Evolutionary conservation across 2,888 invertebrate genomes (phyloP), one percentile per base, ranked within the genome.

Genomic region (Drosophila buzzatii): DNA sequence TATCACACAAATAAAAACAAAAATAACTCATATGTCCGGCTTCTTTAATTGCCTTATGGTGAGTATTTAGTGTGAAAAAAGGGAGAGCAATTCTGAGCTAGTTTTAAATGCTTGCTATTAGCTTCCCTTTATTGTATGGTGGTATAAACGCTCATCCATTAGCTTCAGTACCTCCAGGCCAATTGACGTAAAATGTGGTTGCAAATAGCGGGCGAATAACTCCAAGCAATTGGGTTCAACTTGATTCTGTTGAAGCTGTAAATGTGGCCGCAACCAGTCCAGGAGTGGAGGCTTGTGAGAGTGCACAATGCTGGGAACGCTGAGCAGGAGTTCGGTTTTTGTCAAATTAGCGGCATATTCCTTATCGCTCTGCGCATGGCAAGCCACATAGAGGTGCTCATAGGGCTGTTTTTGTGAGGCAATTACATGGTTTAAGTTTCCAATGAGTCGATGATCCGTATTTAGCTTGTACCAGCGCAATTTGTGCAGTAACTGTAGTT

Each of bases 211-310:
- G 0, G 99, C 98, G 94, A 99, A 99, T 61, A 99, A 92, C 93
- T 99, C 99, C 79, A 99, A 93, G 82, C 96, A 96, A 73, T 94
- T 94, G 12, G 92, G 89, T 6, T 79, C 55, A 7, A n/a, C 20
- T 33, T 81, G 87, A 14, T 33, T 23, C 0, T 4, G 8, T 1
- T 14, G 27, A 9, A 63, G 59, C 10, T 5, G 96, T 94, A 96
- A 77, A 7, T 81, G 27, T 14, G 79, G 70, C 3, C 73, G 73
- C 16, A 91, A 74, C 91, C 94, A 94, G 95, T 96, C 95, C 81
- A 94, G 89, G 62, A 99, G 93, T 1, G 98, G 98, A 45, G 99
- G 99, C 93, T 99, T 99, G 92, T 98, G 98, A 0, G 99, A 99
- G 93, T 99, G 99, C 68, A 99, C 94, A 18, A 97, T 96, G 93